phyloP scores from a whole-genome alignment of 2,797 vertebrate species.

The Spea hammondii region DNA sequence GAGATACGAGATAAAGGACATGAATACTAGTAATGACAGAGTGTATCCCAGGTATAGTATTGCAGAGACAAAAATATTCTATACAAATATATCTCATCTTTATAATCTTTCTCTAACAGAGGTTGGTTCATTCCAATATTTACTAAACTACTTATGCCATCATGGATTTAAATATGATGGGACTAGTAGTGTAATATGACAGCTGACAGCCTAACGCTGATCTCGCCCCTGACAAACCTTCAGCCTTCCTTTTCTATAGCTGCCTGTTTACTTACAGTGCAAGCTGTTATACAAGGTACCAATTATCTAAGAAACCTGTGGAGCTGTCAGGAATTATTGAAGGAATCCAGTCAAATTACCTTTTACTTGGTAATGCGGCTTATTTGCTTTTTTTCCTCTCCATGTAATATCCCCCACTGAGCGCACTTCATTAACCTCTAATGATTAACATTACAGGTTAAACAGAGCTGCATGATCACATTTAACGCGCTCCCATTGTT shows the following conservation, averaged over 20 bases:
- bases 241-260: neutral
- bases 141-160: too few relatives aligned
- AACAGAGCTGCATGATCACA: neutral
- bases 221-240: neutral
- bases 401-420: neutral
- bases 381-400: neutral
- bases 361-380: neutral
- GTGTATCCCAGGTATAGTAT: too few relatives aligned
- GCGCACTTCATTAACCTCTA: neutral
- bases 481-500: neutral
- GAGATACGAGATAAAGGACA: too few relatives aligned
- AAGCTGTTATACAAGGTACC: constrained; percentile 7
- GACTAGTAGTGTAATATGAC: too few relatives aligned
- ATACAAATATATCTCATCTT: too few relatives aligned
- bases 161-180: too few relatives aligned
- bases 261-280: neutral
- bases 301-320: constrained; percentile 28
- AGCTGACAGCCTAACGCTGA: too few relatives aligned
- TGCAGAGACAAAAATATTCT: too few relatives aligned
- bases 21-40: too few relatives aligned
- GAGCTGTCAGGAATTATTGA: constrained; percentile 15
- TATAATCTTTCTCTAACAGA: too few relatives aligned
- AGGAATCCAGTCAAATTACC: neutral
- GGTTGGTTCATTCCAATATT: too few relatives aligned
- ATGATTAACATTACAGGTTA: neutral